Percentiles rank a stretch among this genome's conserved stretches.
These are phyloP conservation scores for Nomada flava DNA, from an alignment of 2,888 invertebrate genomes.

Conservation along the genomic window DNA sequence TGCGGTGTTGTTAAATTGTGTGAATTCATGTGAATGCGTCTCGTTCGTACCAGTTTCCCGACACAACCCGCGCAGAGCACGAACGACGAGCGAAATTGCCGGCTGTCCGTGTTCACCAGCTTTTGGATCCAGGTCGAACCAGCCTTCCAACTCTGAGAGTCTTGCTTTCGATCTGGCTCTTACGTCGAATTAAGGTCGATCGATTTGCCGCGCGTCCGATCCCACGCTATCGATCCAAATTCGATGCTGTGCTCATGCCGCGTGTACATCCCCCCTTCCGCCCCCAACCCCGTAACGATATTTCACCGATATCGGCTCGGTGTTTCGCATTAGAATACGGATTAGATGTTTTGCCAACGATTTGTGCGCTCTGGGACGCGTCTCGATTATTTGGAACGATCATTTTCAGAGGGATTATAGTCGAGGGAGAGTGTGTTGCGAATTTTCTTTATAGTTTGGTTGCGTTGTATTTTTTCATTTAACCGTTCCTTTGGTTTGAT, in stretches of 20 bases:
- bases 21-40: conserved; percentile 60
- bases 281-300: conserved; percentile 36
- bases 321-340: conserved; percentile 49
- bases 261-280: conserved; percentile 3
- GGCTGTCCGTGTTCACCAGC: conserved; percentile 10
- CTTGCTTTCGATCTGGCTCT: conserved; percentile 31
- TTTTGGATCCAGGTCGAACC: conserved; percentile 23
- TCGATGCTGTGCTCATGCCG: conserved; percentile 28
- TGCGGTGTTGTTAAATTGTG: conserved; percentile 55
- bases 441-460: background rate
- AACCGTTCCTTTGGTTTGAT: background rate
- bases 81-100: conserved; percentile 26
- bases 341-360: conserved; percentile 29
- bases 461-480: background rate
- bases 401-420: background rate
- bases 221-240: conserved; percentile 36
- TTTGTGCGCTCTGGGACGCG: conserved; percentile 13
- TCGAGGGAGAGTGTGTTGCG: background rate
- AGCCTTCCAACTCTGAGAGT: background rate
- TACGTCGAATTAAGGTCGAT: conserved; percentile 51
- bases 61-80: background rate
- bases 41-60: conserved; percentile 41
- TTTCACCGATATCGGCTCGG: conserved; percentile 55
- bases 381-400: background rate
- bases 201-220: conserved; percentile 27